A percentile compares a stretch with the other conserved stretches of the same genome.
These are phyloP conservation scores for Sphinx pinastri DNA, from an alignment of 2,888 invertebrate species.

Conservation along the genomic window DNA sequence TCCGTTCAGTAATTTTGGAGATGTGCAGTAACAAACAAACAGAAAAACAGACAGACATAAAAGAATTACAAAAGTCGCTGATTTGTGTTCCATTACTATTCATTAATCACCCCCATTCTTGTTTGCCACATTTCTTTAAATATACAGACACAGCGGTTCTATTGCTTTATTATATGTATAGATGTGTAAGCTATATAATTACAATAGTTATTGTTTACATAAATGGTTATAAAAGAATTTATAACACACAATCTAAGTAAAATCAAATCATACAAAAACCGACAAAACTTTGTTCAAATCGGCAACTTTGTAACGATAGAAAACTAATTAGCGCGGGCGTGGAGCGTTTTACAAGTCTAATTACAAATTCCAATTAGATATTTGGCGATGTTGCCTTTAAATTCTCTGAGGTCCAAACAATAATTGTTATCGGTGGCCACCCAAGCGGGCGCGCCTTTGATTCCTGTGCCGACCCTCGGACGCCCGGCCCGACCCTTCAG, in stretches of 20 bases:
- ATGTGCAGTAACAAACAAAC: too few species aligned
- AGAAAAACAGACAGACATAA: too few species aligned
- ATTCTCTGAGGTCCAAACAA: conserved; percentile 72
- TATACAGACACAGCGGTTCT: too few species aligned
- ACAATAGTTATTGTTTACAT: background rate
- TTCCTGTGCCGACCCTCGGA: conserved; percentile 47
- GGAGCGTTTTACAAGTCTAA: conserved; percentile 63
- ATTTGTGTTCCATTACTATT: too few species aligned
- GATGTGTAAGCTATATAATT: too few species aligned
- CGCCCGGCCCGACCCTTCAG: conserved; percentile 39
- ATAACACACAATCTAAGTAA: conserved; percentile 28
- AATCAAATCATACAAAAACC: background rate
- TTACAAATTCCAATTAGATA: conserved; percentile 83
- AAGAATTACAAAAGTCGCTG: too few species aligned
- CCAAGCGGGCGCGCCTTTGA: conserved; percentile 68
- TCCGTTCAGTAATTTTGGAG: too few species aligned
- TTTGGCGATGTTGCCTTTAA: conserved; percentile 67
- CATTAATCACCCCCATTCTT: too few species aligned
- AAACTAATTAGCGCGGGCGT: conserved; percentile 69
- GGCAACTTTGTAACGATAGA: conserved; percentile 50
- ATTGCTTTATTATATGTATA: too few species aligned
- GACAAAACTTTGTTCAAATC: conserved; percentile 27
- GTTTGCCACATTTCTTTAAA: too few species aligned
- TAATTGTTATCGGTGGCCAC: conserved; percentile 76
- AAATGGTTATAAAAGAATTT: conserved; percentile 22